Conservation (phyloP, 2,888 invertebrate genomes). For the Scaeva pyrastri region DNA sequence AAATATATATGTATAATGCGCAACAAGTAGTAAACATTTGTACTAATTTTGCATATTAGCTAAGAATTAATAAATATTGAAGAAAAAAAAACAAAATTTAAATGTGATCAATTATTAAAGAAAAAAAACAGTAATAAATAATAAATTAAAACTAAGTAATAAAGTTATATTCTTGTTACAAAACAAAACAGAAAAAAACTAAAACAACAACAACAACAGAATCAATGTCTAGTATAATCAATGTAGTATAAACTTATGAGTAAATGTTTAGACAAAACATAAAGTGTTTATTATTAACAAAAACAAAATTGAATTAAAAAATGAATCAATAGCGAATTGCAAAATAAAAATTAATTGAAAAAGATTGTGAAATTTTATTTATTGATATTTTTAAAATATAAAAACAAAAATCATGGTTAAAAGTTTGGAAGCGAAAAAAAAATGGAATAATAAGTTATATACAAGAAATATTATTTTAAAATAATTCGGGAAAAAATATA, state of each 20-base stretch:
- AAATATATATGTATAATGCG: slow-evolving; percentile 49
- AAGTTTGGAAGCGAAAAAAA: neutral
- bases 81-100: slow-evolving; percentile 46
- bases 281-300: slow-evolving; percentile 12
- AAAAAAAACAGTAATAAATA: slow-evolving; percentile 26
- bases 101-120: slow-evolving; percentile 64
- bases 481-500: neutral
- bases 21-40: slow-evolving; percentile 67
- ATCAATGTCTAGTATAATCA: slow-evolving; percentile 55
- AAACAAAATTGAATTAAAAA: slow-evolving; percentile 5
- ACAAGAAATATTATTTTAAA: neutral
- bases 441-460: slow-evolving; percentile 30
- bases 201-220: slow-evolving; percentile 26
- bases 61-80: slow-evolving; percentile 45
- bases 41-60: slow-evolving; percentile 68
- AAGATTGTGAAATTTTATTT: slow-evolving; percentile 28
- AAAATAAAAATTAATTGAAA: neutral
- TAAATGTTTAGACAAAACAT: slow-evolving; percentile 50
- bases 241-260: slow-evolving; percentile 53
- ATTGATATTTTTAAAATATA: slow-evolving; percentile 6
- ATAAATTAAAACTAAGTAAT: slow-evolving; percentile 31
- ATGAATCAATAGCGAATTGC: slow-evolving; percentile 8
- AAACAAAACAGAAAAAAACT: slow-evolving; percentile 26
- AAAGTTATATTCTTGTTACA: slow-evolving; percentile 75
- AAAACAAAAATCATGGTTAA: slow-evolving; percentile 4